Evolutionary conservation across 1,140 invertebrate genomes (phyloP), one percentile per base, ranked within the genome.

Genomic region (Teleopsis dalmanni): DNA sequence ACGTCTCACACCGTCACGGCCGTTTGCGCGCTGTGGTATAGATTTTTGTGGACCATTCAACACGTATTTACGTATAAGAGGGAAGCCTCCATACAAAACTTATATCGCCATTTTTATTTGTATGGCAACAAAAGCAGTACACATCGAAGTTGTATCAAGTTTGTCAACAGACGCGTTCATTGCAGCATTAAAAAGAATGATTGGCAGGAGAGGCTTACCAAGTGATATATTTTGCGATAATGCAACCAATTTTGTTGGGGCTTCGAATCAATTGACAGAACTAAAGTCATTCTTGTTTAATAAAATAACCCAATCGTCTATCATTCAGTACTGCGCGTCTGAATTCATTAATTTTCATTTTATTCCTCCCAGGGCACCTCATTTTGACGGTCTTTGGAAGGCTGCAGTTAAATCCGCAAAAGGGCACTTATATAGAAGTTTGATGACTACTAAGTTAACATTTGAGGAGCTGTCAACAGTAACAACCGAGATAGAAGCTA

Each of bases 11-110:
- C 21, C 33, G 18, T n/a, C 19, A 19, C 3, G 48, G 3, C 40
- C 48, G 29, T 72, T 72, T 52, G 9, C 47, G 26, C 47, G 52
- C 13, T 29, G 41, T 8, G 56, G 62, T 7, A 41, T 67, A 1
- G 68, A 72, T 47, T 71, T 67, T 41, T 59, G 57, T 5, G 70
- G 69, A 26, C 68, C 65, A 38, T n/a, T 68, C 2, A 23, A 54
- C 51, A 54, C 60, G 10, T 41, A 40, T 38, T 18, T 38, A 8
- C 25, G 31, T 8, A 21, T 38, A 2, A 29, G 11, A 16, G 35
- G 8, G 16, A 18, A 18, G 35, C 55, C 26, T 35, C 25, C 47
- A 2, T 48, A 55, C 51, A 23, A 46, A 47, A 38, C 34, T 53
- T 65, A 62, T 41, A 47, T 70, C 9, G 46, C 41, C 16, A 7